These are phyloP conservation scores for Lycopodina hypogea DNA, from an alignment of 37 sponge, comb jelly and placozoan genomes.

Conservation along the genomic window DNA sequence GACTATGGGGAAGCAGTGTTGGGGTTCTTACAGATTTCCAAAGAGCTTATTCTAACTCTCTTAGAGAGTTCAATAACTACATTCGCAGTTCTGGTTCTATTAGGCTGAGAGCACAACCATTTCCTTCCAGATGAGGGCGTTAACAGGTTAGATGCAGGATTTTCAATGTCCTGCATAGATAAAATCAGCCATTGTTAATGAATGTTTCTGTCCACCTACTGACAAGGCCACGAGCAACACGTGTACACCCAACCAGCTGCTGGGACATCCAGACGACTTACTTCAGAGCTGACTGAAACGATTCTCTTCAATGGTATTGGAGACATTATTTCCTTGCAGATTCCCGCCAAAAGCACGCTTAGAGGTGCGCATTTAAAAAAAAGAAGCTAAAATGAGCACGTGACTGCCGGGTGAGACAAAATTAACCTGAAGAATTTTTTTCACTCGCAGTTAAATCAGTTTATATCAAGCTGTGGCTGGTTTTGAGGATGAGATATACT, in stretches of 20 bases:
- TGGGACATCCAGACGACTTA: no score
- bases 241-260: no score
- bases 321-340: slow-evolving; percentile 31
- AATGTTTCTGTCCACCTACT: neutral
- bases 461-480: no score
- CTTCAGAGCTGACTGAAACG: slow-evolving; percentile 55
- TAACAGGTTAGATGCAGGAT: slow-evolving; percentile 38
- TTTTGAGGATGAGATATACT: no score
- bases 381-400: no score
- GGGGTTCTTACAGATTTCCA: slow-evolving; percentile 47
- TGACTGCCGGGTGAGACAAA: no score
- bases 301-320: slow-evolving; percentile 41
- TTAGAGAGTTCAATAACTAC: slow-evolving; percentile 48
- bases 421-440: no score
- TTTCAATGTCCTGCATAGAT: slow-evolving; percentile 28
- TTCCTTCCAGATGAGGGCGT: slow-evolving; percentile 25
- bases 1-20: no score
- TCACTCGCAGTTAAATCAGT: no score
- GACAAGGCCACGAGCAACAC: no score
- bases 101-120: slow-evolving; percentile 42
- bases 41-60: slow-evolving; percentile 15
- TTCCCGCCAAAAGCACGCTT: slow-evolving; percentile 21
- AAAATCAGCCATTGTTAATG: neutral
- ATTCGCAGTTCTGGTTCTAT: slow-evolving; percentile 29
- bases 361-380: no score